These are phyloP conservation scores for Enteromius argenteus DNA, from an alignment of 2,797 vertebrate species.

Conservation along the genomic window DNA sequence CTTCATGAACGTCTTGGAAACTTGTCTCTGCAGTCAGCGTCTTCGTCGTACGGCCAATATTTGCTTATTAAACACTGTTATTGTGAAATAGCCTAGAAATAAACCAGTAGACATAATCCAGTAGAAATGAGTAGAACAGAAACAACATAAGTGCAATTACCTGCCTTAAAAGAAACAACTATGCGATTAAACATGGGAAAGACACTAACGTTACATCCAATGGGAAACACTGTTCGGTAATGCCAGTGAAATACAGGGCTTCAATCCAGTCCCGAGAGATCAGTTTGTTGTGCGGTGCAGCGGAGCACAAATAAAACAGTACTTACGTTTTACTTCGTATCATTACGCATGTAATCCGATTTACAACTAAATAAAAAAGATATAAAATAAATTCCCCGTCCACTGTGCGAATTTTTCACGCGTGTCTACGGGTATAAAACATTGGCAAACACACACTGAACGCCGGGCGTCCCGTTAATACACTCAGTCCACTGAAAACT, in stretches of 20 bases:
- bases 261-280: background rate
- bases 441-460: background rate
- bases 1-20: background rate
- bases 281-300: background rate
- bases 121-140: background rate
- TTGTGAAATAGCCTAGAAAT: background rate
- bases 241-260: background rate
- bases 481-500: background rate
- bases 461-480: slow-evolving; percentile 4
- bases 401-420: background rate
- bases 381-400: background rate
- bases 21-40: background rate
- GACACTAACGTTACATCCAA: too few species aligned
- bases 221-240: background rate
- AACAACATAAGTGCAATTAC: background rate
- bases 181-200: background rate
- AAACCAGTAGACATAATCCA: background rate
- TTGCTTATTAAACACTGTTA: background rate
- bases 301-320: background rate
- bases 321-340: slow-evolving; percentile 24
- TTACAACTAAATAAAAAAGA: background rate
- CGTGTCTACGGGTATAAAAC: background rate
- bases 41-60: background rate
- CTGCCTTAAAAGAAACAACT: too few species aligned
- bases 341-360: slow-evolving; percentile 4